These are phyloP conservation scores for Molossus molossus DNA, from an alignment of 2,797 vertebrate genomes.

Conservation along the genomic window DNA sequence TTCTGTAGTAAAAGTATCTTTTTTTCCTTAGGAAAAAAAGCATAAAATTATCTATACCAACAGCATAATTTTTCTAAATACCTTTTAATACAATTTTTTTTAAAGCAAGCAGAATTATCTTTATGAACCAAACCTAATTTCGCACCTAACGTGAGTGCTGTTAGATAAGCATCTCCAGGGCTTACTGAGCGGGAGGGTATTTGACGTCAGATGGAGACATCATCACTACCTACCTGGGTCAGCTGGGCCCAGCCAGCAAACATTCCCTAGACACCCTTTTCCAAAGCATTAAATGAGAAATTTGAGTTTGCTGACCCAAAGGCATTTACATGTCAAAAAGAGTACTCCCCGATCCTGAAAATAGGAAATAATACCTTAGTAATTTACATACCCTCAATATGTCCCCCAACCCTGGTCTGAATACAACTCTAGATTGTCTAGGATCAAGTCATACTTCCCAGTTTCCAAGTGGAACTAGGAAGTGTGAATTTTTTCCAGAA, in stretches of 20 bases:
- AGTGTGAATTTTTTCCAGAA: slow-evolving; percentile 51
- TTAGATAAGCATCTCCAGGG: neutral
- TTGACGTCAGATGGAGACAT: slow-evolving; percentile 40
- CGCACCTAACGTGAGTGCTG: slow-evolving; percentile 25
- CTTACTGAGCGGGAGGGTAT: neutral
- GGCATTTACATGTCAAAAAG: neutral
- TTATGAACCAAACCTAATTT: slow-evolving; percentile 16
- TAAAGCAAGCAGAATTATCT: neutral
- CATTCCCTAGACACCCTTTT: neutral
- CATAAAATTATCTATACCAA: neutral
- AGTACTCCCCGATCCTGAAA: neutral
- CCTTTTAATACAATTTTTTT: neutral
- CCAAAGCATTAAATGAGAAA: slow-evolving; percentile 49
- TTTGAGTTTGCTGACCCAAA: neutral
- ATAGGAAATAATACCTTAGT: neutral
- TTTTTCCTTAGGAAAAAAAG: neutral
- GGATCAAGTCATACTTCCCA: slow-evolving; percentile 37
- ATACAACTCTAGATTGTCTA: neutral
- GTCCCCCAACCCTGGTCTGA: neutral
- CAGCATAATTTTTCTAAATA: neutral
- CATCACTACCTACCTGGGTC: neutral
- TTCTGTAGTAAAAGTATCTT: neutral
- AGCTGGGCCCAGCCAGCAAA: neutral
- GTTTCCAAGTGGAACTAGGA: neutral
- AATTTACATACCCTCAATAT: neutral